Evolutionary conservation across 2,888 invertebrate species (phyloP).

Genomic region (Drosophila barbarae): DNA sequence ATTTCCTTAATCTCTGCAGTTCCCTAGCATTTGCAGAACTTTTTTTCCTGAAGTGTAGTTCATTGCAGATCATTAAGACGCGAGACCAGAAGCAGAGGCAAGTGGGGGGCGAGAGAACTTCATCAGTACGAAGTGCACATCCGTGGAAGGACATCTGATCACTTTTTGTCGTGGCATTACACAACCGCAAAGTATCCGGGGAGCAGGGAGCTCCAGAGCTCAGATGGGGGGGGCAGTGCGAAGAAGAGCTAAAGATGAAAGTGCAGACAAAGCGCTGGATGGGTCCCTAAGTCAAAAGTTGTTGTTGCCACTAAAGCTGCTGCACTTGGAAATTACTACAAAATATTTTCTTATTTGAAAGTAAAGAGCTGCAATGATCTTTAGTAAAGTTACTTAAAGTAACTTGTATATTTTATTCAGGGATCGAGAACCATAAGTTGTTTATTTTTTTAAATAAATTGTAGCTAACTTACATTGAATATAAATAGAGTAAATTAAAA

Average conservation of each 20-base stretch:
- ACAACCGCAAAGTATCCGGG: slow-evolving; percentile 59
- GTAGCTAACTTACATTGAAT: too few relatives aligned
- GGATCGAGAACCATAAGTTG: neutral
- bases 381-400: neutral
- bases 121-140: slow-evolving; percentile 62
- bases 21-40: neutral
- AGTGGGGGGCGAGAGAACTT: slow-evolving; percentile 8
- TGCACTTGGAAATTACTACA: neutral
- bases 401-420: neutral
- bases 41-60: slow-evolving; percentile 20
- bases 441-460: too few relatives aligned
- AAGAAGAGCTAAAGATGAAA: slow-evolving; percentile 60
- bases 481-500: neutral
- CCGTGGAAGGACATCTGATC: slow-evolving; percentile 78
- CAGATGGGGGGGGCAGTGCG: slow-evolving; percentile 23
- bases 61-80: slow-evolving; percentile 45
- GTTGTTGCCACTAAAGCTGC: slow-evolving; percentile 13
- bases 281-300: slow-evolving; percentile 49
- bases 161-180: slow-evolving; percentile 69
- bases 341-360: too few relatives aligned
- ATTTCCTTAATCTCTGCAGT: neutral
- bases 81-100: slow-evolving; percentile 62
- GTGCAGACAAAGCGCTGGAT: slow-evolving; percentile 58
- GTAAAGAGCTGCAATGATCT: fast-evolving
- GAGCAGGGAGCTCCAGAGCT: slow-evolving; percentile 2